Percentiles rank a stretch among this genome's conserved stretches.
phyloP scores from a whole-genome alignment of 2,888 invertebrate species.

The Amblyteles armatorius region DNA sequence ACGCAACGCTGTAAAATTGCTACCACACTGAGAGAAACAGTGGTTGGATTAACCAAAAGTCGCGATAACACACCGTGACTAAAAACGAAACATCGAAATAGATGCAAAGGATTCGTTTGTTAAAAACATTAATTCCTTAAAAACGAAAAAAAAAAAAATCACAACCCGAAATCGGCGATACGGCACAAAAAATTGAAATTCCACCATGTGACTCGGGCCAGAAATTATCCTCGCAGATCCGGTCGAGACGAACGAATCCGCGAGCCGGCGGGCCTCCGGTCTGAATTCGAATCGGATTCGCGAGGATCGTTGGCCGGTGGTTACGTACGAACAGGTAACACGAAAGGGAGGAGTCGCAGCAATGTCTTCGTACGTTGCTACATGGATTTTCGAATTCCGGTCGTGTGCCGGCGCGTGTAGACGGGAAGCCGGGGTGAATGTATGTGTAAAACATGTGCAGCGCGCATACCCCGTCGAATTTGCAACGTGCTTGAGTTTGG shows the following conservation, averaged over 20 bases:
- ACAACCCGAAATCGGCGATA: too few relatives aligned
- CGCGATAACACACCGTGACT: too few relatives aligned
- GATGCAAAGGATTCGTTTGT: too few relatives aligned
- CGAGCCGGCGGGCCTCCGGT: background rate
- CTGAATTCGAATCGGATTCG: background rate
- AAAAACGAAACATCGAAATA: too few relatives aligned
- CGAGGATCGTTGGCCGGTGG: background rate
- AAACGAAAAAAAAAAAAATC: too few relatives aligned
- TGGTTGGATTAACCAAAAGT: too few relatives aligned
- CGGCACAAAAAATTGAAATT: too few relatives aligned
- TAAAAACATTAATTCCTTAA: too few relatives aligned
- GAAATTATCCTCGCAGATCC: background rate
- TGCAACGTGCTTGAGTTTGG: constrained; percentile 45
- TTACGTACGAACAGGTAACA: constrained; percentile 1
- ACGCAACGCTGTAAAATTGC: too few relatives aligned
- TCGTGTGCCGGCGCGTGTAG: background rate
- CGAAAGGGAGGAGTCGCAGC: constrained; percentile 19
- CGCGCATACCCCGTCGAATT: constrained; percentile 43
- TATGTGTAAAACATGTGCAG: constrained; percentile 47
- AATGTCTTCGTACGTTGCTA: constrained; percentile 15
- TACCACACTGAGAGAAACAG: too few relatives aligned
- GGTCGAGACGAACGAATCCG: background rate
- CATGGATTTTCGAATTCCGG: constrained; percentile 15
- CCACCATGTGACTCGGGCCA: too few relatives aligned
- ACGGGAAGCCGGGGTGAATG: constrained; percentile 1